Evolutionary conservation across 2,888 invertebrate genomes (phyloP).

Genomic region (Clepsis dumicolana): DNA sequence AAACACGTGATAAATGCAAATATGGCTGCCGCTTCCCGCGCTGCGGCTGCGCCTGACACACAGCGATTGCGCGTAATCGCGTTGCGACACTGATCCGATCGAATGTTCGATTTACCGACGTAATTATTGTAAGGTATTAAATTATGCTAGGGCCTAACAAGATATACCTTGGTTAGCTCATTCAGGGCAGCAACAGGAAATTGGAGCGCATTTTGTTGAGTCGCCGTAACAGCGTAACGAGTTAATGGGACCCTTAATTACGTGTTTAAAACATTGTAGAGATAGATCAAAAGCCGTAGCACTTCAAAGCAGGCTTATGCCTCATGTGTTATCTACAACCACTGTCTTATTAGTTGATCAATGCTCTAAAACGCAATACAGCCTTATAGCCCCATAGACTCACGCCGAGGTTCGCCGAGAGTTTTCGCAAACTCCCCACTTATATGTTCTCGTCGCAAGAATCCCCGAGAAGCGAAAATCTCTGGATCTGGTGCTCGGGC

Average conservation of each 20-base stretch:
- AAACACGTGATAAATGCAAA: conserved; percentile 45
- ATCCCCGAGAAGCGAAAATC: no score
- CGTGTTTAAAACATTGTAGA: conserved; percentile 8
- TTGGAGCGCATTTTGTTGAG: conserved; percentile 35
- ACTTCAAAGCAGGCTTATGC: background rate
- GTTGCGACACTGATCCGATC: conserved; percentile 47
- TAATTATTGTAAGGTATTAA: conserved; percentile 39
- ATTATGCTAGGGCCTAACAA: conserved; percentile 28
- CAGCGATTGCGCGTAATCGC: conserved; percentile 45
- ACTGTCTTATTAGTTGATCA: no score
- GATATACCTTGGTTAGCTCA: conserved; percentile 37
- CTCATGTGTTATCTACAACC: background rate
- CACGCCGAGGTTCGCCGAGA: no score
- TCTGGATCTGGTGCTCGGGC: no score
- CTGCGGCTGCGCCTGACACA: conserved; percentile 34
- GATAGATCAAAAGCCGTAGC: background rate
- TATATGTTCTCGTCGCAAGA: no score
- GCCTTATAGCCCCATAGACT: no score
- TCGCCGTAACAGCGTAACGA: conserved; percentile 33
- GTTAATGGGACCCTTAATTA: conserved; percentile 22
- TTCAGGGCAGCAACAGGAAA: conserved; percentile 36
- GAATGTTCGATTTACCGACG: conserved; percentile 45
- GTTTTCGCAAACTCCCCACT: no score
- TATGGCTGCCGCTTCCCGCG: conserved; percentile 42
- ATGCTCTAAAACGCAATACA: no score